A percentile compares a stretch with the other conserved stretches of the same genome.
phyloP scores from a whole-genome alignment of 2,113 vertebrate genomes.

The Oreochromis tanganicae region DNA sequence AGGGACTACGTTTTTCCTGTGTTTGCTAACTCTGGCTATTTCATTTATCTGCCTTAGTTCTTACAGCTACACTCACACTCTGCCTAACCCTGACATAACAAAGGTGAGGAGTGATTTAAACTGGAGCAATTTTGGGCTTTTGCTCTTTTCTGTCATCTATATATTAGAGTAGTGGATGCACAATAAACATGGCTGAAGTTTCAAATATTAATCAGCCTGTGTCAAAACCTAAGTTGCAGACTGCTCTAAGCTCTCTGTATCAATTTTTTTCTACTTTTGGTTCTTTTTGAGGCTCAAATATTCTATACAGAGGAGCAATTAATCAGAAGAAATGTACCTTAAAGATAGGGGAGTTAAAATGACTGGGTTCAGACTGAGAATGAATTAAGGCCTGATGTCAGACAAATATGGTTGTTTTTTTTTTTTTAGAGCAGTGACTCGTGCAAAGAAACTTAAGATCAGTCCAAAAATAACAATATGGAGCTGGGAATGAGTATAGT shows the following conservation, averaged over 20 bases:
- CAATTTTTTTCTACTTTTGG: not conserved
- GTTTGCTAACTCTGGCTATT: conserved; percentile 62
- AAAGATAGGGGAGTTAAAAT: not conserved
- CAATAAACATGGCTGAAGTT: not conserved
- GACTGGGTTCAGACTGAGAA: not conserved
- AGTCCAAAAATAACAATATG: not conserved
- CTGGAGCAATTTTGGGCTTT: not conserved
- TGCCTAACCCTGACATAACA: conserved; percentile 68
- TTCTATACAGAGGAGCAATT: not conserved
- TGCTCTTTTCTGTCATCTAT: not conserved
- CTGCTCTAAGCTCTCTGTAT: not conserved
- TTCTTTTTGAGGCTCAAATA: not conserved
- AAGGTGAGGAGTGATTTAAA: conserved; percentile 40
- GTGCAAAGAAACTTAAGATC: not conserved
- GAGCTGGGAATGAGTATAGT: not conserved
- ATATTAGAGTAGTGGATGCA: not conserved
- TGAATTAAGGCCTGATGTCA: not conserved
- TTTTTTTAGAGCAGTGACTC: not conserved
- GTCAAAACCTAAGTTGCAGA: not conserved
- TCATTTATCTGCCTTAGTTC: conserved; percentile 62
- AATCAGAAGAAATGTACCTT: not conserved
- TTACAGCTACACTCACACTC: conserved; percentile 56
- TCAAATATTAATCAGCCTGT: not conserved
- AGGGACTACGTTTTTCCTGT: conserved; percentile 64
- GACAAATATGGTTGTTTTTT: not conserved